Evolutionary conservation across 2,888 invertebrate genomes (phyloP), one percentile per base, ranked within the genome.

Genomic region (Cantharis rufa): DNA sequence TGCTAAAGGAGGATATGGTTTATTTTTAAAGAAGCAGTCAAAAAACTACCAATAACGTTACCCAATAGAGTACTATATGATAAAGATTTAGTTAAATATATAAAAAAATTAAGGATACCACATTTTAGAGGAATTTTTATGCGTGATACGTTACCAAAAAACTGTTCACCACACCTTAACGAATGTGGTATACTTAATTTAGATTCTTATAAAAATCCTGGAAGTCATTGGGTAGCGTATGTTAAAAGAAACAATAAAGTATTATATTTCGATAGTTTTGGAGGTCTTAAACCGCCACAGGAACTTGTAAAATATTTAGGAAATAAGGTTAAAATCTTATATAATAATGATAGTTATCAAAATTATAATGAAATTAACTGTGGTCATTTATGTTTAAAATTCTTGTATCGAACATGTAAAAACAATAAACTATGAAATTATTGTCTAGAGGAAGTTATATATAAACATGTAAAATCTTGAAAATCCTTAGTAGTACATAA

Each of bases 211-310:
- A 63, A 62, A 9, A 81, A 81, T 9, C 21, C 66, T 16, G 86
- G 86, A 13, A 84, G 85, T 27, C 86, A 88, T 82, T 86, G 87
- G 86, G 83, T 86, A 80, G 82, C 84, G 71, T 87, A 85, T 79
- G 82, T 78, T 48, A 87, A 87, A 81, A 77, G 80, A 3, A 80
- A 80, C 32, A 76, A 83, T 71, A 64, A 82, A 28, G 80, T 84
- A 21, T 79, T 82, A 70, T 88, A 87, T 80, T 87, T 84, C 80
- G 86, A 87, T 76, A 85, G 85, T 72, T 87, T 85, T 79, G 86
- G 86, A 5, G 83, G 86, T 80, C 80, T 86, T 27, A 80, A 80
- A 71, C 86, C 85, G 3, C 84, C 85, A 0, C 15, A 68, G 63
- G 79, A 82, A 74, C 32, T 79, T 3, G 15, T 80, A 18, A 74